Conservation (phyloP, 2,888 invertebrate species). For the Callyntrura sp. region DNA sequence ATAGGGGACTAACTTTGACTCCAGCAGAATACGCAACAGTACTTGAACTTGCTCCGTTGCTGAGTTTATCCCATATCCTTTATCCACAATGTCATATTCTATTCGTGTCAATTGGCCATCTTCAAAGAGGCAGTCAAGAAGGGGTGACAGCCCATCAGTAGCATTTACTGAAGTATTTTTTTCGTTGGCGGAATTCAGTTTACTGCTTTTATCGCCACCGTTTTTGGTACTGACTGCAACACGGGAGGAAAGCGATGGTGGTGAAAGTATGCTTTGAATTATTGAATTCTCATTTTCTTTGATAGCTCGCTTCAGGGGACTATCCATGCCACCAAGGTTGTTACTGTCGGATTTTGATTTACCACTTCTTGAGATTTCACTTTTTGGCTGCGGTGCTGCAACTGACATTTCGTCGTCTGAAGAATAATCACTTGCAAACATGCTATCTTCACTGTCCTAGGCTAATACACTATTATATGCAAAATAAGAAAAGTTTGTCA, state of each 20-base stretch:
- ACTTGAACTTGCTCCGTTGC: conserved; percentile 53
- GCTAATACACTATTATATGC: neutral
- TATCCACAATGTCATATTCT: conserved; percentile 78
- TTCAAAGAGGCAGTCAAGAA: conserved; percentile 79
- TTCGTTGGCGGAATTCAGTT: neutral
- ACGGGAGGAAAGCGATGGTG: conserved; percentile 7
- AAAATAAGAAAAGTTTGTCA: neutral
- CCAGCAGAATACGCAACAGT: conserved; percentile 69
- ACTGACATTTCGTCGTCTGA: conserved; percentile 10
- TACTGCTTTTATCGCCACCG: neutral
- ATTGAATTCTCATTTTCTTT: conserved; percentile 71
- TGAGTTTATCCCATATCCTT: conserved; percentile 34
- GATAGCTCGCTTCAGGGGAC: conserved; percentile 64
- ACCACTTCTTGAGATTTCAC: conserved; percentile 50
- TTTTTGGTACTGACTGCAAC: neutral
- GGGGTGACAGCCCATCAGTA: conserved; percentile 50
- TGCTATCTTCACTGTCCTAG: neutral
- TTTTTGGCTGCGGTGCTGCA: conserved; percentile 5
- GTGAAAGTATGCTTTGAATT: conserved; percentile 72
- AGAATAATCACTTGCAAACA: conserved; percentile 19
- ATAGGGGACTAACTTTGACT: conserved; percentile 76
- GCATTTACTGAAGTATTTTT: conserved; percentile 1
- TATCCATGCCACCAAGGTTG: conserved; percentile 1
- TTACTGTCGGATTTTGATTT: conserved; percentile 38
- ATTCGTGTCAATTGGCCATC: conserved; percentile 78